Evolutionary conservation across 2,797 vertebrate genomes (phyloP), one percentile per base, ranked within the genome.

Genomic region (Argyrosomus regius): DNA sequence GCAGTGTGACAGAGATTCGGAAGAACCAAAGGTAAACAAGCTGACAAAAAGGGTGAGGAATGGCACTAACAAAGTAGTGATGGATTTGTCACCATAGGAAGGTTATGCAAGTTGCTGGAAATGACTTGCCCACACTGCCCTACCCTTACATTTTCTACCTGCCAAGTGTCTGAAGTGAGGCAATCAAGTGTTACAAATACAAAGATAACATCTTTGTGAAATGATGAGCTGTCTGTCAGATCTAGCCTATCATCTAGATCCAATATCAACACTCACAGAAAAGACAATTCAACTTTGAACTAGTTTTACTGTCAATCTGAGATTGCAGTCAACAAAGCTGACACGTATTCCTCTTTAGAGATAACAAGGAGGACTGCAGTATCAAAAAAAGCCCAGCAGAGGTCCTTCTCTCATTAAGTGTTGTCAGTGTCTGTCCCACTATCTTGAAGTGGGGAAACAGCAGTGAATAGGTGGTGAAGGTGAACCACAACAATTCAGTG

Each of bases 351-450:
- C 17, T 20, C 3, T 39, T 56, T 0, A 50, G 20, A 46, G 49
- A 62, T 28, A 46, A 8, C 5, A 54, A 49, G 26, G 4, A 50
- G 16, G 48, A 1, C 7, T 90, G 94, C 83, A 94, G 90, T 93
- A 59, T 48, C 39, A 28, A 18, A 5, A 53, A 10, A 5, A 2
- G 48, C 80, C 95, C 95, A 96, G 92, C 91, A 96, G 95, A 94
- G 93, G 95, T 93, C 94, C 89, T 93, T 91, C 92, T 93, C 77
- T 91, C 92, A 95, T 93, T 88, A 90, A 75, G 58, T 85, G 88
- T 89, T 39, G 72, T 67, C 6, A 69, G 53, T 5, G 24, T 63
- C 59, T 72, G 57, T 66, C 20, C 3, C 35, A 35, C n/a, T 66
- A 43, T 68, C 64, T 72, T 81, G 49, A 82, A 53, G 77, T n/a